Base-by-base conservation (phyloP, 2,797 vertebrate genomes). In the Emydoidea blandingii region DNA sequence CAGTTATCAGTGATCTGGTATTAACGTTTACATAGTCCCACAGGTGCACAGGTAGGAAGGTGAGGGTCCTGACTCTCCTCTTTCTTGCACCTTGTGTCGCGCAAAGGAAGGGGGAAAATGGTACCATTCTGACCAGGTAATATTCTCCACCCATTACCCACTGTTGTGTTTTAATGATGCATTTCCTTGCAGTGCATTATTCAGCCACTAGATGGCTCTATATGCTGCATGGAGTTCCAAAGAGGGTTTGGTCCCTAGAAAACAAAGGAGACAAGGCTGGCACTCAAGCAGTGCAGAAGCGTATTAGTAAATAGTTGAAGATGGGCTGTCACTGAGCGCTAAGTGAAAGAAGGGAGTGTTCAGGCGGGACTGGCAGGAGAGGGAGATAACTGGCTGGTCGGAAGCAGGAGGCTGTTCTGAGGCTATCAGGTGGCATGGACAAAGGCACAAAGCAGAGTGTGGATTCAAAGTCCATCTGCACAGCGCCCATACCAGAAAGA, bases 21-120 rank as follows among this genome's bases (percentile, higher is more conserved):
- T 25, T 25, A 19, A 19, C 68, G 37, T 27, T 76, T 74, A 79
- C 56, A 57, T 78, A 44, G 50, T n/a, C 62, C 44, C 4, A n/a
- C 21, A 6, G 50, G 50, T 19, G 34, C 62, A 65, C 34, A 65
- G 34, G 50, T 21, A 49, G 16, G 0, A 37, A 37, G 76, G 16
- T 0, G 4, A 1, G 72, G 59, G 92, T 31, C 91, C 76, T 3
- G 0, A 16, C 10, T 29, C 10, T 5, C 37, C 23, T 27, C 41
- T 74, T 74, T 12, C 23, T 41, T 41, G 37, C 25, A 74, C 23
- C 72, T 27, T 14, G 41, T 74, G 37, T 27, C 8, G 21, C 27
- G 68, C 59, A 65, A 41, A 25, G 7, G 37, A 41, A 5, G 11
- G 37, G 37, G 8, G 12, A 14, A 37, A 44, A 44, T 44, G 68